These are phyloP conservation scores for Characodon lateralis DNA, from an alignment of 2,797 vertebrate species.

Conservation along the genomic window DNA sequence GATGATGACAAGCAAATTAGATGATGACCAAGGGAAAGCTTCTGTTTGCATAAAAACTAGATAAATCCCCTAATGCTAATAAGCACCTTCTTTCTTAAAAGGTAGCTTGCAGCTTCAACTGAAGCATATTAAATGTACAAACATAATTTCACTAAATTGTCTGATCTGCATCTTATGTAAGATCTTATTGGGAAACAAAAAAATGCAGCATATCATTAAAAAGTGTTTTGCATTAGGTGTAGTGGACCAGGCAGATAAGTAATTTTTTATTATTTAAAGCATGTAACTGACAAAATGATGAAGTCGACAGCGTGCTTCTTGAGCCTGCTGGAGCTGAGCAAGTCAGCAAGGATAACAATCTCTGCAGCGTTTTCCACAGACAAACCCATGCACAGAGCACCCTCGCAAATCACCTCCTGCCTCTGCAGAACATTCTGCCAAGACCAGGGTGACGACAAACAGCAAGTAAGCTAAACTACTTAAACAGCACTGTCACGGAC, in stretches of 20 bases:
- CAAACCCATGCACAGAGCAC: conserved; percentile 89
- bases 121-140: conserved; percentile 54
- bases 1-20: conserved; percentile 29
- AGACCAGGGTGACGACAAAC: conserved; percentile 25
- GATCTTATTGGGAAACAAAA: conserved; percentile 48
- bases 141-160: conserved; percentile 47
- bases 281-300: conserved; percentile 90
- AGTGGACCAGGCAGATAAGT: not conserved
- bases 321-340: conserved; percentile 91
- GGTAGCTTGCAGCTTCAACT: conserved; percentile 41
- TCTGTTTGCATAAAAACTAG: conserved; percentile 30
- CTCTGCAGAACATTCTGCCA: conserved; percentile 74
- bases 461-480: conserved; percentile 59
- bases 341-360: conserved; percentile 91
- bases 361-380: conserved; percentile 76
- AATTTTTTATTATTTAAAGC: conserved; percentile 72
- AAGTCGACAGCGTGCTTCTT: conserved; percentile 93
- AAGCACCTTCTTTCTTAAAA: conserved; percentile 41
- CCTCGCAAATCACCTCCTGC: conserved; percentile 95
- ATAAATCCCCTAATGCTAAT: conserved; percentile 55
- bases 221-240: not conserved
- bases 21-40: conserved; percentile 15
- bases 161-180: conserved; percentile 55
- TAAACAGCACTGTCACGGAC: conserved; percentile 51
- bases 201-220: conserved; percentile 8